phyloP scores from a whole-genome alignment of 2,113 vertebrate genomes.

The Phaetusa simplex region DNA sequence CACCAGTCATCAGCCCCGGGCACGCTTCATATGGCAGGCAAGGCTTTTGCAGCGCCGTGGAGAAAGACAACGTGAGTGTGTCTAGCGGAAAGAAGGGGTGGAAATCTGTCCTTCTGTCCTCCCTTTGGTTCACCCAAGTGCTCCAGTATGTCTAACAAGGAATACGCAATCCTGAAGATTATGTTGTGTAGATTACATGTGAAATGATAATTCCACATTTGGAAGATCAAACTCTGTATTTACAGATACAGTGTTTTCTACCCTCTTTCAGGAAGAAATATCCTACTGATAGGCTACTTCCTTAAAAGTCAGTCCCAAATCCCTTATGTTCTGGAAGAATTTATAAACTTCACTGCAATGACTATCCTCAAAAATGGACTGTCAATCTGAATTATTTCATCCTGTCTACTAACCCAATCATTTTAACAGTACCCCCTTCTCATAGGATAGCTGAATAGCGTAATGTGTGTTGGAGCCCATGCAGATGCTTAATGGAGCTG shows the following conservation, averaged over 20 bases:
- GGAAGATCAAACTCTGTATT: not conserved
- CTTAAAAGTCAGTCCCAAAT: not conserved
- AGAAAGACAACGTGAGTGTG: rapidly evolving
- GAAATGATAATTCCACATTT: not conserved
- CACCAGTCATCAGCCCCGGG: not conserved
- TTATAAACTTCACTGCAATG: not conserved
- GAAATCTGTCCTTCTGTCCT: not conserved
- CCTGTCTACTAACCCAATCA: not conserved
- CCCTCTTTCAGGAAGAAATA: not conserved
- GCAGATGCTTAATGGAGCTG: conserved; percentile 35
- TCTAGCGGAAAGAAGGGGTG: not conserved
- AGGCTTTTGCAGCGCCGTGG: not conserved
- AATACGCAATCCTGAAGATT: not conserved
- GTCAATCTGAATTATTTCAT: not conserved
- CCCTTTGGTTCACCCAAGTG: not conserved
- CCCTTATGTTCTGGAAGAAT: not conserved
- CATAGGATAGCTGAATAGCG: not conserved
- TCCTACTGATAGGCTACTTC: not conserved
- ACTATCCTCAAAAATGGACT: not conserved
- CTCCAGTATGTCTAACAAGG: not conserved
- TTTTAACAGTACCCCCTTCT: not conserved
- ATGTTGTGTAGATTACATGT: not conserved
- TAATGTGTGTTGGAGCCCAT: not conserved
- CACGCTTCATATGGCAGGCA: not conserved
- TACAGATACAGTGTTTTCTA: not conserved